Evolutionary conservation across 1,140 invertebrate species (phyloP).

Genomic region (Platyscapa corneri): DNA sequence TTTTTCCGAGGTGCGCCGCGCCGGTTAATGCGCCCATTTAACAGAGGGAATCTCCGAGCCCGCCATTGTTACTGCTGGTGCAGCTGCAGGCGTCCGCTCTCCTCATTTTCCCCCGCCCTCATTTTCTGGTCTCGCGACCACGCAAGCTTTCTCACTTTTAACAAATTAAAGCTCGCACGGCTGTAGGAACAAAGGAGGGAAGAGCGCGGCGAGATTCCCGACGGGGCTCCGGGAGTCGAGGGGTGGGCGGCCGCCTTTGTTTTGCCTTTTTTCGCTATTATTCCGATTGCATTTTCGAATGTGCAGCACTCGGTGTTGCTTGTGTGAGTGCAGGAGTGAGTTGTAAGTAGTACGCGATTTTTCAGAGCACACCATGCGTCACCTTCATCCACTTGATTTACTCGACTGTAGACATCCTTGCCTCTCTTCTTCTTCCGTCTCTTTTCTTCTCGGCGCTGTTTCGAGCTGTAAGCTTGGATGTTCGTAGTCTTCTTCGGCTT

Average conservation of each 20-base stretch:
- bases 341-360: conserved; percentile 45
- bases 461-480: neutral
- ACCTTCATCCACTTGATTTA: conserved; percentile 39
- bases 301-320: neutral
- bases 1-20: conserved; percentile 41
- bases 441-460: conserved; percentile 1
- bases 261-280: conserved; percentile 45
- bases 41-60: conserved; percentile 51
- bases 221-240: no score
- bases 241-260: conserved; percentile 15
- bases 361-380: conserved; percentile 52
- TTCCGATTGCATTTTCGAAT: conserved; percentile 35
- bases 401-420: neutral
- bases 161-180: conserved; percentile 72
- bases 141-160: conserved; percentile 60
- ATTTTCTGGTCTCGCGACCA: conserved; percentile 51
- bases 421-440: neutral
- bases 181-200: conserved; percentile 49
- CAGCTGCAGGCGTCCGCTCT: neutral
- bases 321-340: neutral
- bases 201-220: neutral
- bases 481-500: neutral
- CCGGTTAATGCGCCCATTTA: conserved; percentile 58
- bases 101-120: conserved; percentile 5
- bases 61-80: neutral